Percentiles rank a stretch among this genome's conserved stretches.
Conservation (phyloP, 2,113 vertebrate species). For the Salvelinus namaycush region DNA sequence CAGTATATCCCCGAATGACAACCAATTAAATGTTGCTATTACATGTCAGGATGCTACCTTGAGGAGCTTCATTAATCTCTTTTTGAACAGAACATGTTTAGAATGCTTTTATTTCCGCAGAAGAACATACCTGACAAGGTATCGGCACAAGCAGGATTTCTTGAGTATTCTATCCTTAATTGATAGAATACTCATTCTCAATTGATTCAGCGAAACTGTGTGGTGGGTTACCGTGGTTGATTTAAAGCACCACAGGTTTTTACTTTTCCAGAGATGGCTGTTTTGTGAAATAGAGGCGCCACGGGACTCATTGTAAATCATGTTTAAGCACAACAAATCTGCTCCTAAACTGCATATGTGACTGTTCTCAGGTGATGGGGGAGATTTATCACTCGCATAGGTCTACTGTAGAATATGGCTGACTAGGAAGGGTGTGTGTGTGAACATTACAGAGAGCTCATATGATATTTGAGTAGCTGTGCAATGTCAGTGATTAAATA, state of each 20-base stretch:
- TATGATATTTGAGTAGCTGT: neutral
- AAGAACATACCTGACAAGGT: neutral
- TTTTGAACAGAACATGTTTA: slow-evolving; percentile 16
- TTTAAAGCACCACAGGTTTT: slow-evolving; percentile 29
- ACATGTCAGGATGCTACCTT: slow-evolving; percentile 20
- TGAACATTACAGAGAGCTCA: neutral
- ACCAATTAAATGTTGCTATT: slow-evolving; percentile 6
- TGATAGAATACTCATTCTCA: slow-evolving; percentile 42
- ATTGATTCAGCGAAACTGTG: slow-evolving; percentile 60
- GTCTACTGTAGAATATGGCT: neutral
- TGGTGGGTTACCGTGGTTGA: slow-evolving; percentile 3
- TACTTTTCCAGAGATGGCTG: slow-evolving; percentile 29
- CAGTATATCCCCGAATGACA: too few species aligned
- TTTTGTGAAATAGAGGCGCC: slow-evolving; percentile 13
- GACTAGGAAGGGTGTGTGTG: neutral
- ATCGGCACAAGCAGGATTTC: slow-evolving; percentile 17
- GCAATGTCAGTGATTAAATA: neutral
- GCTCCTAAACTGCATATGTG: slow-evolving; percentile 18
- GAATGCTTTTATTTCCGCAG: slow-evolving; percentile 22
- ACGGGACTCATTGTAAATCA: slow-evolving; percentile 45
- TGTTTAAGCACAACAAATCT: slow-evolving; percentile 41
- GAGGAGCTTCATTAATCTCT: slow-evolving; percentile 15
- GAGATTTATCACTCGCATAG: neutral
- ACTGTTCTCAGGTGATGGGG: slow-evolving; percentile 5
- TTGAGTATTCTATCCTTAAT: slow-evolving; percentile 26